Evolutionary conservation across 2,797 vertebrate species (phyloP).

Genomic region (Bradypodion pumilum): DNA sequence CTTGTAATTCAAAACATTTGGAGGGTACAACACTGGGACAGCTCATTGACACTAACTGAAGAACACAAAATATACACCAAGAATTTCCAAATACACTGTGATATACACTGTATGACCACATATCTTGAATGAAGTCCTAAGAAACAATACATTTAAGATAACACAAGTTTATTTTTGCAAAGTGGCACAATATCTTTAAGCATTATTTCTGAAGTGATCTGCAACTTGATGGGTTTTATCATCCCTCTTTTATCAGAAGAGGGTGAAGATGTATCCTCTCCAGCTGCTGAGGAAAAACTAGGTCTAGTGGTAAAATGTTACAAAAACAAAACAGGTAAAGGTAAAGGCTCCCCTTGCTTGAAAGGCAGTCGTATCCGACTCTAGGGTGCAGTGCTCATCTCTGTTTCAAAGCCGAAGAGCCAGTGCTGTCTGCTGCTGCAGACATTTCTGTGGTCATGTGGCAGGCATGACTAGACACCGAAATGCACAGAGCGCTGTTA

Average conservation of each 20-base stretch:
- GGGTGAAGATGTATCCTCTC: not conserved
- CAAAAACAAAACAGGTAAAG: not conserved
- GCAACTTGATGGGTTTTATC: not conserved
- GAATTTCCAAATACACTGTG: not conserved
- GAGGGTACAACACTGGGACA: not conserved
- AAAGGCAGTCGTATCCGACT: too few relatives aligned
- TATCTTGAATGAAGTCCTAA: too few relatives aligned
- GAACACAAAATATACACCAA: slow-evolving; percentile 2
- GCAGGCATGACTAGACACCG: too few relatives aligned
- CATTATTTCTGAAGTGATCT: not conserved
- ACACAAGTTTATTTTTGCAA: not conserved
- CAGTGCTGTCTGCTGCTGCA: too few relatives aligned
- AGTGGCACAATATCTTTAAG: not conserved
- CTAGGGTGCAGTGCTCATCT: too few relatives aligned
- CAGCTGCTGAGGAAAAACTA: not conserved
- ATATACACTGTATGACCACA: not conserved
- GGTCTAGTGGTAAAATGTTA: not conserved
- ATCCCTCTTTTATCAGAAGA: not conserved
- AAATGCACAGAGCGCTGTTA: too few relatives aligned
- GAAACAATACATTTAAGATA: not conserved
- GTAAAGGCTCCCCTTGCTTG: too few relatives aligned
- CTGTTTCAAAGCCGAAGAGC: too few relatives aligned
- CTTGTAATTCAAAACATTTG: not conserved
- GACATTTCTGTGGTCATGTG: too few relatives aligned
- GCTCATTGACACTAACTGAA: not conserved